These are phyloP conservation scores for Drosophila quinaria DNA, from an alignment of 2,888 invertebrate genomes.

Conservation along the genomic window DNA sequence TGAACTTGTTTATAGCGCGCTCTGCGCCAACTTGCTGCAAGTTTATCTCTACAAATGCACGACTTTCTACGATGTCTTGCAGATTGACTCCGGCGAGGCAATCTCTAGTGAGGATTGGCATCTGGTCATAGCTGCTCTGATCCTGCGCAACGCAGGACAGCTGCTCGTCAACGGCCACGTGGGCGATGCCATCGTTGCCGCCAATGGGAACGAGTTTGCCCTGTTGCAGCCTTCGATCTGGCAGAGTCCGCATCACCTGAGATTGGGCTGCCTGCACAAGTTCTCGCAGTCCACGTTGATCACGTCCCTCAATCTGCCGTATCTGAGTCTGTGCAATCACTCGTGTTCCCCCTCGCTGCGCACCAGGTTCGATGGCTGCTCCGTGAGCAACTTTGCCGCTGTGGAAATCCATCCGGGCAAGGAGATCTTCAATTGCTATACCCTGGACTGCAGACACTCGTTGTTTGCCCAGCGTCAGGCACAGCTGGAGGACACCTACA, in stretches of 20 bases:
- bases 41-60: conserved; percentile 89
- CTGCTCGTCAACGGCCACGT: conserved; percentile 92
- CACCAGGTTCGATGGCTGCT: conserved; percentile 90
- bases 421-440: conserved; percentile 95
- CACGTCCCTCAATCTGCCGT: conserved; percentile 94
- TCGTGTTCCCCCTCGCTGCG: conserved; percentile 94
- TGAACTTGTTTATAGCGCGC: conserved; percentile 84
- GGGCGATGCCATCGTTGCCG: conserved; percentile 82
- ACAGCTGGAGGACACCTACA: conserved; percentile 90
- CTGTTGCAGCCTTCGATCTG: conserved; percentile 70
- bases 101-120: conserved; percentile 83
- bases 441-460: conserved; percentile 90
- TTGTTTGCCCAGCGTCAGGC: conserved; percentile 88
- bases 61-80: conserved; percentile 87
- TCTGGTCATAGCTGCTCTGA: conserved; percentile 88
- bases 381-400: conserved; percentile 90
- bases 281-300: conserved; percentile 85
- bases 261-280: conserved; percentile 69
- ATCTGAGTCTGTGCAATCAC: conserved; percentile 96
- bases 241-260: conserved; percentile 68
- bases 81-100: conserved; percentile 59
- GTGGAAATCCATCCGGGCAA: conserved; percentile 88
- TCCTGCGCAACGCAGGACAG: conserved; percentile 93
- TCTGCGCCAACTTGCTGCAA: conserved; percentile 88
- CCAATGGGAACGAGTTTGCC: conserved; percentile 39